Conservation (phyloP, 2,888 invertebrate species). For the Neoascia interrupta region DNA sequence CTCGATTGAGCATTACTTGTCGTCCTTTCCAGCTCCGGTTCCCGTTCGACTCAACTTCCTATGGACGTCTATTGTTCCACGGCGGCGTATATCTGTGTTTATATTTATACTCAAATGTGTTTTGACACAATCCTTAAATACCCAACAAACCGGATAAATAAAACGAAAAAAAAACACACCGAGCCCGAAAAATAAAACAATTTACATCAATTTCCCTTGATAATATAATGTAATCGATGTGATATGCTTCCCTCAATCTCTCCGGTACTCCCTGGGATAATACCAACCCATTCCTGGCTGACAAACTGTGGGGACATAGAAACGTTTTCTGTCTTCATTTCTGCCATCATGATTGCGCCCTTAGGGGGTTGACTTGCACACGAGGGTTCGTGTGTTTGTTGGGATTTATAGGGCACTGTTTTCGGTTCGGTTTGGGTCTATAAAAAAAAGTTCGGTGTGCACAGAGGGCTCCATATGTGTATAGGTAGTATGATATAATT, state of each 20-base stretch:
- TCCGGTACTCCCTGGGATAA: background rate
- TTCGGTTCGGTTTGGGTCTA: conserved; percentile 21
- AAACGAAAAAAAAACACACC: conserved; percentile 4
- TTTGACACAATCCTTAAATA: conserved; percentile 64
- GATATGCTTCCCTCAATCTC: conserved; percentile 30
- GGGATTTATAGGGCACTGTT: conserved; percentile 39
- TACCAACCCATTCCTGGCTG: conserved; percentile 16
- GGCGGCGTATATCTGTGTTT: conserved; percentile 2
- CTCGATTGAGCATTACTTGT: conserved; percentile 58
- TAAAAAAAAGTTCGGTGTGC: conserved; percentile 15
- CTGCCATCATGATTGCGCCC: conserved; percentile 50
- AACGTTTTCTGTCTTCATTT: conserved; percentile 39
- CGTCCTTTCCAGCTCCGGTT: background rate
- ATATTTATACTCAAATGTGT: conserved; percentile 50
- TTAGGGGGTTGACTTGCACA: conserved; percentile 26
- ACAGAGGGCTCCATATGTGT: too few species aligned
- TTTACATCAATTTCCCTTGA: conserved; percentile 67
- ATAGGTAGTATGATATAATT: background rate
- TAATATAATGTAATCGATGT: conserved; percentile 61
- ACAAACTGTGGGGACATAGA: background rate
- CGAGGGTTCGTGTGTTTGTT: conserved; percentile 15
- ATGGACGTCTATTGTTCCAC: background rate
- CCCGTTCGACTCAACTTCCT: background rate
- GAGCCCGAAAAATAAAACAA: conserved; percentile 58
- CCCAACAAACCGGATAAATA: conserved; percentile 45